A percentile compares a stretch with the other conserved stretches of the same genome.
Conservation (phyloP, 2,888 invertebrate genomes). For the Bimastos eiseni region DNA sequence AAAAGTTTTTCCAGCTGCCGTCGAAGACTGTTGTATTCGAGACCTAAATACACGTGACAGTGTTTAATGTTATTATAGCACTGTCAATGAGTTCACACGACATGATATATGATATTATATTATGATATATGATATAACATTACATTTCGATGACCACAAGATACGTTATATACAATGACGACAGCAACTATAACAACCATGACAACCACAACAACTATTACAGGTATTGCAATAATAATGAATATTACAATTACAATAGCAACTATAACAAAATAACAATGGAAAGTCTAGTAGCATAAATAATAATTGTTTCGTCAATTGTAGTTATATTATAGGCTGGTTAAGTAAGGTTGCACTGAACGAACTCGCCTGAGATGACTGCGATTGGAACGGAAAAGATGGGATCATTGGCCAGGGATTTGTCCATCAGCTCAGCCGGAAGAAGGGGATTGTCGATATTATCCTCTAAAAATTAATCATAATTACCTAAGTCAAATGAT, state of each 20-base stretch:
- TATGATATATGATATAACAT: no score
- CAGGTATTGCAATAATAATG: no score
- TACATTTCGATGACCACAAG: no score
- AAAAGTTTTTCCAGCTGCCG: not conserved
- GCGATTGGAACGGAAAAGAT: conserved; percentile 63
- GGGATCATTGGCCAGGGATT: conserved; percentile 40
- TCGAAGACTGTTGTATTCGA: conserved; percentile 3
- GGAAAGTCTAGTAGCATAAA: no score
- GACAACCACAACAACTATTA: no score
- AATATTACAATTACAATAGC: no score
- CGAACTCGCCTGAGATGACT: conserved; percentile 60
- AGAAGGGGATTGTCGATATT: conserved; percentile 14
- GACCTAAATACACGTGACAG: not conserved
- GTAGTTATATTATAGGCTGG: not conserved
- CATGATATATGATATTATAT: not conserved
- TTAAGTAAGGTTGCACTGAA: not conserved
- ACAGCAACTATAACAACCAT: no score
- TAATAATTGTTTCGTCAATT: no score
- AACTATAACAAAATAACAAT: no score
- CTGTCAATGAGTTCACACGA: not conserved
- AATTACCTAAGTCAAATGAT: not conserved
- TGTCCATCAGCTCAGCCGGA: not conserved
- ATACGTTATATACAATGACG: not conserved
- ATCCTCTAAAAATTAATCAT: conserved; percentile 22
- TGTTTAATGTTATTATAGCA: not conserved